Conservation (phyloP, 2,113 vertebrate genomes). For the Peucedramus taeniatus region DNA sequence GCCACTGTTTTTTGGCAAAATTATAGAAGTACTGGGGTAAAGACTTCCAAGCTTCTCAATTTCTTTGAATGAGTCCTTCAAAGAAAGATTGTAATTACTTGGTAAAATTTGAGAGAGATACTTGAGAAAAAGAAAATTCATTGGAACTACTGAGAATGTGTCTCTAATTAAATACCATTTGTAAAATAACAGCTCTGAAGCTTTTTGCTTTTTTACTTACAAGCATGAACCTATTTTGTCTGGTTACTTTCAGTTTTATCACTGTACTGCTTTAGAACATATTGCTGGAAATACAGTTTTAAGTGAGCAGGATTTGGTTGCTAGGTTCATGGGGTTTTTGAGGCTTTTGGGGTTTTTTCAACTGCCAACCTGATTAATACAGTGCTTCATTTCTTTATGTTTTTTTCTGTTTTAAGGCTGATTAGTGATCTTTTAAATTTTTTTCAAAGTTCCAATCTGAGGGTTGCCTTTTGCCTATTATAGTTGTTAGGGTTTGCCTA, state of each 20-base stretch:
- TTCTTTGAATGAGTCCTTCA: background rate
- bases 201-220: background rate
- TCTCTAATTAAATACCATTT: background rate
- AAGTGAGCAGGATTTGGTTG: background rate
- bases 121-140: background rate
- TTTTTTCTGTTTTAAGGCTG: background rate
- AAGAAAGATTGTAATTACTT: background rate
- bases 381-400: background rate
- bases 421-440: background rate
- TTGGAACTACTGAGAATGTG: background rate
- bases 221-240: background rate
- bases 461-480: background rate
- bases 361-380: background rate
- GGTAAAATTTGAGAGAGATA: background rate
- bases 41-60: background rate
- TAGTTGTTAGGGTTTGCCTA: background rate
- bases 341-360: background rate
- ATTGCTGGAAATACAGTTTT: background rate
- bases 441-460: background rate
- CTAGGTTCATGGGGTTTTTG: accelerated
- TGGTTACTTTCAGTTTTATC: background rate
- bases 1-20: background rate
- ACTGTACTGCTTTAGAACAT: background rate
- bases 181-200: background rate
- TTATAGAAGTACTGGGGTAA: background rate